Percentiles rank a stretch among this genome's conserved stretches.
phyloP scores from a whole-genome alignment of 2,797 vertebrate species.

The Poecilia gillii region DNA sequence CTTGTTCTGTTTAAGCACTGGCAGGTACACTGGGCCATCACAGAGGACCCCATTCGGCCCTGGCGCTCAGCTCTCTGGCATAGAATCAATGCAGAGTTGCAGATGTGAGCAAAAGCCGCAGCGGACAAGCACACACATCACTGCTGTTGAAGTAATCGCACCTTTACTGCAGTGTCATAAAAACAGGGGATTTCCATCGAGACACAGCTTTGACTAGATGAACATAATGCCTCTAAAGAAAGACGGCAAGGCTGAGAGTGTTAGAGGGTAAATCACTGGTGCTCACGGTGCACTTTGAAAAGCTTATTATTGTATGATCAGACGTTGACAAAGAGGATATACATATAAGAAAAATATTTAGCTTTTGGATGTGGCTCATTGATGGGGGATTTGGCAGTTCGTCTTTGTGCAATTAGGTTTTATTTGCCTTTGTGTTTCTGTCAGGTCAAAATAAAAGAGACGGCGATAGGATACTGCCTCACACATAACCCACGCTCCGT shows the following conservation, averaged over 20 bases:
- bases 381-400: conserved; percentile 48
- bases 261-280: conserved; percentile 42
- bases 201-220: conserved; percentile 27
- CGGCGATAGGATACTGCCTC: conserved; percentile 19
- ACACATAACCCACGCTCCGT: conserved; percentile 4
- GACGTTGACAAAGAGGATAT: conserved; percentile 45
- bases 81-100: conserved; percentile 70
- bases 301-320: conserved; percentile 55
- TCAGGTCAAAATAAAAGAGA: conserved; percentile 34
- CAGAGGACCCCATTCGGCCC: conserved; percentile 55
- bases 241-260: conserved; percentile 20
- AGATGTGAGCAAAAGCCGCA: conserved; percentile 71
- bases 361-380: conserved; percentile 43
- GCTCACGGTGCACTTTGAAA: conserved; percentile 52
- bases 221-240: conserved; percentile 25
- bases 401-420: conserved; percentile 50
- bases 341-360: conserved; percentile 33
- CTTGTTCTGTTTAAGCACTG: conserved; percentile 44
- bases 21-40: conserved; percentile 60
- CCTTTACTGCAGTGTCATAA: conserved; percentile 45
- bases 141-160: conserved; percentile 14
- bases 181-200: conserved; percentile 31
- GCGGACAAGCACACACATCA: conserved; percentile 33
- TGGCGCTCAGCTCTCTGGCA: conserved; percentile 66
- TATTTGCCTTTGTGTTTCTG: conserved; percentile 33